Base-by-base conservation (phyloP, 2,797 vertebrate genomes). In the Hybognathus amarus region DNA sequence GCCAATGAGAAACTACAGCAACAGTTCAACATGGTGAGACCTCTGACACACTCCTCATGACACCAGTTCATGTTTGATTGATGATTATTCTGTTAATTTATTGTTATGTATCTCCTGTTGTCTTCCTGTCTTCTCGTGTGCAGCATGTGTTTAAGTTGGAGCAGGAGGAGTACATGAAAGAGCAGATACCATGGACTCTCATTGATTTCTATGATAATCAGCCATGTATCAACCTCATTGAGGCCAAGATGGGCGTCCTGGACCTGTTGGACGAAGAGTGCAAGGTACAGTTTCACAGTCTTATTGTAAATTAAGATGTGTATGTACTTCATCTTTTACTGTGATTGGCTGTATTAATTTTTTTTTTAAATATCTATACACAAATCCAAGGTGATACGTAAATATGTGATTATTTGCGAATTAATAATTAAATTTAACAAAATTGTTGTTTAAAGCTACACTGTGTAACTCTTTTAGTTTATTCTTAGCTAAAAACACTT, bases 131-230 rank as follows among this genome's bases (percentile, higher is more conserved):
- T 54, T 20, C 38, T 18, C 0, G 45, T 71, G 68, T 91, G 40
- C 89, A 99, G 98, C 98, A 99, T 75, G 98, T 99, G 80, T 99
- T 99, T 91, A 99, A 99, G 90, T 93, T 99, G 91, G 98, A 99
- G 88, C 98, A 99, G 91, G 98, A 99, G 83, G 98, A 99, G 87
- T 99, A 99, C 87, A 98, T 99, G 98, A 97, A 95, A 89, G 98
- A 99, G 92, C 95, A 99, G 94, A 99, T 99, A 89, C 98, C 98
- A 0, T 99, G 98, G 98, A 99, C 98, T 79, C 94, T 99, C 85
- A 99, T 99, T 30, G 98, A 99, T 92, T 99, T 99, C 91, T 99
- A 99, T 0, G 98, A 99, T 93, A 99, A 99, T 93, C 98, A 99
- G 90, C 98, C 98, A n/a, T 99, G 98, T 90, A 99, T 99, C 90